phyloP scores from a whole-genome alignment of 2,888 invertebrate species.

The Agriotes lineatus region DNA sequence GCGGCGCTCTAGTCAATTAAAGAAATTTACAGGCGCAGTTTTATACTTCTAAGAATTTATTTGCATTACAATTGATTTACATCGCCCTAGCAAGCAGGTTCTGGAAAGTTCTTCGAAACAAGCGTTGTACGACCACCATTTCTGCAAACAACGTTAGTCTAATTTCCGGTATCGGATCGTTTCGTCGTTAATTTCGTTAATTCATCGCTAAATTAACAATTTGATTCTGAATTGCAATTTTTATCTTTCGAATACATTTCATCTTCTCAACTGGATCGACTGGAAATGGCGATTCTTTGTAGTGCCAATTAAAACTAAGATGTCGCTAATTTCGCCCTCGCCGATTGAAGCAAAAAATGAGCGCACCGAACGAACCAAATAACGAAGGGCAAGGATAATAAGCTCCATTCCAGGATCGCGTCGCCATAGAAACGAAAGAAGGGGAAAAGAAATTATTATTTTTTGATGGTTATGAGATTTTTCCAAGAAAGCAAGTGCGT shows the following conservation, averaged over 20 bases:
- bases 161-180: too few relatives aligned
- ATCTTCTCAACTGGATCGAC: too few relatives aligned
- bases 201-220: too few relatives aligned
- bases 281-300: too few relatives aligned
- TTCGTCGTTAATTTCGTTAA: too few relatives aligned
- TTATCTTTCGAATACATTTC: too few relatives aligned
- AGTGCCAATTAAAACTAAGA: slow-evolving; percentile 12
- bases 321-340: background rate
- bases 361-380: slow-evolving; percentile 4
- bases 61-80: slow-evolving; percentile 42
- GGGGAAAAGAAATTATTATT: slow-evolving; percentile 62
- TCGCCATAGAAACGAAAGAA: slow-evolving; percentile 48
- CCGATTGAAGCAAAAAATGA: background rate
- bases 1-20: slow-evolving; percentile 46
- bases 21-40: slow-evolving; percentile 46
- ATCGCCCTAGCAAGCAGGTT: slow-evolving; percentile 27
- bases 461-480: slow-evolving; percentile 65
- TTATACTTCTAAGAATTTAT: slow-evolving; percentile 43
- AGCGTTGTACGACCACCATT: too few relatives aligned
- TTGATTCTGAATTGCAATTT: too few relatives aligned
- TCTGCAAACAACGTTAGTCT: too few relatives aligned
- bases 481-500: slow-evolving; percentile 48
- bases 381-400: slow-evolving; percentile 27
- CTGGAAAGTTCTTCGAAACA: too few relatives aligned
- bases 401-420: slow-evolving; percentile 32